Conservation (phyloP, 1,140 invertebrate genomes). For the Paraescarpia echinospica region DNA sequence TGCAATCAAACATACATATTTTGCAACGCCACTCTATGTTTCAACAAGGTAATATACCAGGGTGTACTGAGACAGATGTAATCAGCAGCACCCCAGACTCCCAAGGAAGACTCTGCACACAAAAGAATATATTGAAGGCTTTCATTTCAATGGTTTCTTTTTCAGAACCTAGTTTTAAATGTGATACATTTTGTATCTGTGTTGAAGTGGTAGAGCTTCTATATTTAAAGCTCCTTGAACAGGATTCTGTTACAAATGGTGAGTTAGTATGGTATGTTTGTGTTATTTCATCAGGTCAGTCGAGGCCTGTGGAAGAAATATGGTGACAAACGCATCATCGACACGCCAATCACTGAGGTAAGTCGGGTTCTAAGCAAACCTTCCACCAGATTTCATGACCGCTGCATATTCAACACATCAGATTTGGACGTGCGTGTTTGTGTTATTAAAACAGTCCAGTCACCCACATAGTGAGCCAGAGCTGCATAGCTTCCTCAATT, state of each 20-base stretch:
- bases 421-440: background rate
- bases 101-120: no score
- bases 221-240: no score
- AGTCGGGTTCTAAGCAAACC: background rate
- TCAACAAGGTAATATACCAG: no score
- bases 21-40: no score
- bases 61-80: no score
- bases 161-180: no score
- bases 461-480: background rate
- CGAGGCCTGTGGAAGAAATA: conserved; percentile 98
- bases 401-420: background rate
- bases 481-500: background rate
- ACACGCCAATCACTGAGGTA: conserved; percentile 95
- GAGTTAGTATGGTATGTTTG: background rate
- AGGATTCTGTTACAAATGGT: no score
- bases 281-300: conserved; percentile 66
- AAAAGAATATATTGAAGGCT: no score
- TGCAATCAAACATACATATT: no score
- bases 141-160: no score
- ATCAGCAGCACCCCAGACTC: no score
- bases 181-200: background rate
- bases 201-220: no score
- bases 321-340: conserved; percentile 93
- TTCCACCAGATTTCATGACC: background rate
- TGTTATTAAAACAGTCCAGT: background rate